Evolutionary conservation across 1,140 invertebrate genomes (phyloP).

Genomic region (Drosophila cardini): DNA sequence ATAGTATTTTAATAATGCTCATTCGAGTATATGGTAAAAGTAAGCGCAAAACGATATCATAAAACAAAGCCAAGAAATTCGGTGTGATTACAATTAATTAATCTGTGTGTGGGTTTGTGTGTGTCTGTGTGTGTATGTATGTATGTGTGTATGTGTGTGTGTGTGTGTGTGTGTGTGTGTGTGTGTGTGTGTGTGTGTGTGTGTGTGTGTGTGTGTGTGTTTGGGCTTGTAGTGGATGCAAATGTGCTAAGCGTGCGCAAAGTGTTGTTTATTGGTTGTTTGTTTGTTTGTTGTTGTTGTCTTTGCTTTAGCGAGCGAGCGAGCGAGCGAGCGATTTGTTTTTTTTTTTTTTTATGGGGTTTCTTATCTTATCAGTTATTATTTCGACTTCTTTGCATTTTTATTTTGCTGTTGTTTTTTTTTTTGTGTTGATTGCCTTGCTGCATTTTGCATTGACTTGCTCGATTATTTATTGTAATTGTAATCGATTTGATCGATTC

Average conservation of each 20-base stretch:
- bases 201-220: background rate
- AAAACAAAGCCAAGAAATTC: conserved; percentile 46
- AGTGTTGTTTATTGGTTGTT: conserved; percentile 49
- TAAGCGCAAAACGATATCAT: conserved; percentile 43
- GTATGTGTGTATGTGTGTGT: conserved; percentile 16
- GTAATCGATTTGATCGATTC: conserved; percentile 51
- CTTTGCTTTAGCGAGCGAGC: conserved; percentile 44
- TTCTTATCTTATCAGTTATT: conserved; percentile 33
- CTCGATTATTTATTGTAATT: conserved; percentile 56
- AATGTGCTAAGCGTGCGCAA: conserved; percentile 80
- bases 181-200: conserved; percentile 3
- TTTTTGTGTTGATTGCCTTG: conserved; percentile 46
- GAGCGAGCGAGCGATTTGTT: conserved; percentile 8
- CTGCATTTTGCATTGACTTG: conserved; percentile 74
- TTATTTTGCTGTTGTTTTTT: conserved; percentile 46
- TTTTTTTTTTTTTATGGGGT: conserved; percentile 32
- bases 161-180: conserved; percentile 7
- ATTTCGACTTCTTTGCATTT: conserved; percentile 59
- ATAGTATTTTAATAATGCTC: conserved; percentile 69
- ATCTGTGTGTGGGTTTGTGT: conserved; percentile 4
- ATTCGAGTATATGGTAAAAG: conserved; percentile 57
- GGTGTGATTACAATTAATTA: conserved; percentile 29
- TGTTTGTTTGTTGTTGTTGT: conserved; percentile 48
- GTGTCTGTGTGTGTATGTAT: conserved; percentile 10
- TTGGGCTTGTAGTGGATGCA: conserved; percentile 42